A percentile compares a stretch with the other conserved stretches of the same genome.
These are phyloP conservation scores for Phrynosoma blainvillii DNA, from an alignment of 2,113 vertebrate species.

Conservation along the genomic window DNA sequence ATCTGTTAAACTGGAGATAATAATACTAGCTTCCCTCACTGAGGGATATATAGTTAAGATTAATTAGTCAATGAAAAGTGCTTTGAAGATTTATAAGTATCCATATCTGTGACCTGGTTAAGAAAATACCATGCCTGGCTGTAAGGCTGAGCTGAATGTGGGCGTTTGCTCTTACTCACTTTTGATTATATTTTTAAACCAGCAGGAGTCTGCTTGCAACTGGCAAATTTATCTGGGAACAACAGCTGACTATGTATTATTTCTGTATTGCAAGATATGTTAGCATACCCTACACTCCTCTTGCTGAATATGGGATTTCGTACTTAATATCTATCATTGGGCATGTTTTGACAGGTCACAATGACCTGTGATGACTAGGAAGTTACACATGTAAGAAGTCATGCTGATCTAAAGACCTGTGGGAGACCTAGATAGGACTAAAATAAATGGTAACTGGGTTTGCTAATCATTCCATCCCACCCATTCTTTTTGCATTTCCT, in stretches of 20 bases:
- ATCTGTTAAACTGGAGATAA: background rate
- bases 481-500: too few relatives aligned
- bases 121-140: background rate
- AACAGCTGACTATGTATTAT: background rate
- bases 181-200: background rate
- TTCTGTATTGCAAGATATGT: background rate
- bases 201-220: background rate
- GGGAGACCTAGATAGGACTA: too few relatives aligned
- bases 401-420: too few relatives aligned
- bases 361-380: too few relatives aligned
- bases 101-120: background rate
- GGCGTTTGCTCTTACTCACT: background rate
- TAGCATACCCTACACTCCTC: too few relatives aligned
- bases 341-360: too few relatives aligned
- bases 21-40: background rate
- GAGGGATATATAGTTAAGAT: background rate
- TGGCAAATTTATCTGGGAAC: background rate
- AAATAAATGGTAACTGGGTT: too few relatives aligned
- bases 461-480: too few relatives aligned
- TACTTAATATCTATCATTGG: too few relatives aligned
- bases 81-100: constrained; percentile 9
- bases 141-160: background rate
- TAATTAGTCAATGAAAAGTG: background rate
- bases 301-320: too few relatives aligned
- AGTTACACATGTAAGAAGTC: too few relatives aligned